These are phyloP conservation scores for Nasonia giraulti DNA, from an alignment of 1,140 invertebrate species.

Conservation along the genomic window DNA sequence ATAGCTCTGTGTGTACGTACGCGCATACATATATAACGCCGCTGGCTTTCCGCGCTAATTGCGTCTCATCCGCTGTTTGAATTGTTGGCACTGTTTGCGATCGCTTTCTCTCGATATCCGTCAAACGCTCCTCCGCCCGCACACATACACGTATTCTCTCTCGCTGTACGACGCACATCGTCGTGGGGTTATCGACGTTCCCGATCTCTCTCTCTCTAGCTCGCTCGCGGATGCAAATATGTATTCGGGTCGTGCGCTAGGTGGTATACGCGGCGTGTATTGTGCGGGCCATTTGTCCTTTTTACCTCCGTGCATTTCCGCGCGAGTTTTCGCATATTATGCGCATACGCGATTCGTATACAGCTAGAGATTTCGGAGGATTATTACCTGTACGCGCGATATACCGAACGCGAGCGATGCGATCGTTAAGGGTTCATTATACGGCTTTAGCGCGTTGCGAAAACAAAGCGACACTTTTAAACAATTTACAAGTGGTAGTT, in stretches of 20 bases:
- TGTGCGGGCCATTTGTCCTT: constrained; percentile 29
- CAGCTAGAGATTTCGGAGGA: background rate
- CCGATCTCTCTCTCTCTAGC: constrained; percentile 26
- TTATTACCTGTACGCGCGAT: background rate
- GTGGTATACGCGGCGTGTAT: background rate
- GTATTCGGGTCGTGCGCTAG: constrained; percentile 35
- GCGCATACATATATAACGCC: background rate
- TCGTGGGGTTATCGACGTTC: constrained; percentile 23
- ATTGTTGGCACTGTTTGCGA: constrained; percentile 46
- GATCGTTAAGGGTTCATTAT: background rate
- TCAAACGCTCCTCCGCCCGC: constrained; percentile 26
- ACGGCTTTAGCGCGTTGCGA: background rate
- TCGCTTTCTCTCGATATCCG: constrained; percentile 63
- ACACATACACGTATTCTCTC: background rate
- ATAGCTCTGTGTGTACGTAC: background rate
- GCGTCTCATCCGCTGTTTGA: constrained; percentile 39
- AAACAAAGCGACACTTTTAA: background rate
- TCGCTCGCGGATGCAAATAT: constrained; percentile 19
- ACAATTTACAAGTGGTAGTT: background rate
- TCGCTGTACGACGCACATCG: background rate
- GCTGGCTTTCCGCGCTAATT: constrained; percentile 55
- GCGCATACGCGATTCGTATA: no score
- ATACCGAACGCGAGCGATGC: no score
- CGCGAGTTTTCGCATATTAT: background rate
- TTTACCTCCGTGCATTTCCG: background rate